These are phyloP conservation scores for Crepidodera aurea DNA, from an alignment of 2,888 invertebrate genomes.

Conservation along the genomic window DNA sequence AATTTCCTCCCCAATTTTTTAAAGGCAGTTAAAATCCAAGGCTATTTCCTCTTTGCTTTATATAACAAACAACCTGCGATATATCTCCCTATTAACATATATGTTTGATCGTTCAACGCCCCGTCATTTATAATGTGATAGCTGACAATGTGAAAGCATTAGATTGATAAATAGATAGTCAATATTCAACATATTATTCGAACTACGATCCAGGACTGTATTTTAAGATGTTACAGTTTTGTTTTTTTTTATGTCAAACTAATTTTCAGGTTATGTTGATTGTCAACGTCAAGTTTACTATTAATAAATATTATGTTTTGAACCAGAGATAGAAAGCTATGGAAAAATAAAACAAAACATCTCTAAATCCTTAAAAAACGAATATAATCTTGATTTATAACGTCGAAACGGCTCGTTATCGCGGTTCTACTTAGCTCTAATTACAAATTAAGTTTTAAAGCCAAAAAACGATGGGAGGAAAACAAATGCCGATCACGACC, in stretches of 20 bases:
- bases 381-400: too few relatives aligned
- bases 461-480: neutral
- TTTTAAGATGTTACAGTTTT: too few relatives aligned
- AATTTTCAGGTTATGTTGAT: too few relatives aligned
- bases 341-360: too few relatives aligned
- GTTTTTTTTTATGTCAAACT: too few relatives aligned
- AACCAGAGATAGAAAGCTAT: too few relatives aligned
- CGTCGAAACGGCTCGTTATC: too few relatives aligned
- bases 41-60: neutral
- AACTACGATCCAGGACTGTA: too few relatives aligned
- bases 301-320: too few relatives aligned
- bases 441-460: slow-evolving; percentile 1
- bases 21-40: neutral
- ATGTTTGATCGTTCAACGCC: slow-evolving; percentile 3
- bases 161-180: slow-evolving; percentile 1
- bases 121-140: neutral
- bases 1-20: neutral
- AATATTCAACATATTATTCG: neutral
- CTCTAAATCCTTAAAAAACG: too few relatives aligned
- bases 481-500: slow-evolving; percentile 31
- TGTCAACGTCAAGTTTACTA: too few relatives aligned
- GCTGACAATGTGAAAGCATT: neutral
- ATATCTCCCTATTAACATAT: neutral
- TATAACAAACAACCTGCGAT: neutral
- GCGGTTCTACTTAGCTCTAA: neutral